These are phyloP conservation scores for Medauroidea extradentata DNA, from an alignment of 1,140 invertebrate species.

Conservation along the genomic window DNA sequence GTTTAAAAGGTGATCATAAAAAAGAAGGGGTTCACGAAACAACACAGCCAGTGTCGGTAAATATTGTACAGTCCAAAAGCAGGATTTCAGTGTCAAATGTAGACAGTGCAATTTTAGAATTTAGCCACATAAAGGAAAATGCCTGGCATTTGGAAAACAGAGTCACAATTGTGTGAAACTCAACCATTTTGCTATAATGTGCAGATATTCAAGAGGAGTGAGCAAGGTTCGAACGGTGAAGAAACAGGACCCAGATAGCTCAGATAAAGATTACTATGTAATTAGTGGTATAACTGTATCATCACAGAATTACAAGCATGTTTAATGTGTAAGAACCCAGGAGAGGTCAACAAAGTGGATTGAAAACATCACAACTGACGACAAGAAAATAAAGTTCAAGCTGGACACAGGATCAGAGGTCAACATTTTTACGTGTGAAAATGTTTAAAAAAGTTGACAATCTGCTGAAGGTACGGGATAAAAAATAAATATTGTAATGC, in stretches of 20 bases:
- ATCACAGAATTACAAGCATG: not conserved
- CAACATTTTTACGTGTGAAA: conserved; percentile 18
- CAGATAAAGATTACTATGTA: not conserved
- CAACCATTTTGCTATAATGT: conserved; percentile 13
- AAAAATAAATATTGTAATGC: conserved; percentile 18
- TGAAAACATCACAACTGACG: conserved; percentile 7
- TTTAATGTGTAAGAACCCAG: not conserved
- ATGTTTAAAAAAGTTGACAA: conserved; percentile 21
- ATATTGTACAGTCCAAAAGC: not conserved
- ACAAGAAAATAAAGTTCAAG: not conserved
- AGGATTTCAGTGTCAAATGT: conserved; percentile 8
- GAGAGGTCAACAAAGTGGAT: conserved; percentile 9
- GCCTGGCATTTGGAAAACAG: conserved; percentile 24
- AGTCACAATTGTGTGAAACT: conserved; percentile 14
- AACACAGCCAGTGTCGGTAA: not conserved
- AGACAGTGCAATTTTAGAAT: conserved; percentile 18
- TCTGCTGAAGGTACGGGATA: conserved; percentile 15
- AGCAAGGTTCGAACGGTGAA: not conserved
- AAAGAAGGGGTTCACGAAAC: not conserved
- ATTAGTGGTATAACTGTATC: not conserved
- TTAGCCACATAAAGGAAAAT: conserved; percentile 12
- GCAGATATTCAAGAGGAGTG: not conserved
- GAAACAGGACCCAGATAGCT: not conserved
- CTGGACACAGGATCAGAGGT: not conserved
- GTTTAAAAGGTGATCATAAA: not conserved